These are phyloP conservation scores for Lumbricus terrestris DNA, from an alignment of 2,888 invertebrate species.

Conservation along the genomic window DNA sequence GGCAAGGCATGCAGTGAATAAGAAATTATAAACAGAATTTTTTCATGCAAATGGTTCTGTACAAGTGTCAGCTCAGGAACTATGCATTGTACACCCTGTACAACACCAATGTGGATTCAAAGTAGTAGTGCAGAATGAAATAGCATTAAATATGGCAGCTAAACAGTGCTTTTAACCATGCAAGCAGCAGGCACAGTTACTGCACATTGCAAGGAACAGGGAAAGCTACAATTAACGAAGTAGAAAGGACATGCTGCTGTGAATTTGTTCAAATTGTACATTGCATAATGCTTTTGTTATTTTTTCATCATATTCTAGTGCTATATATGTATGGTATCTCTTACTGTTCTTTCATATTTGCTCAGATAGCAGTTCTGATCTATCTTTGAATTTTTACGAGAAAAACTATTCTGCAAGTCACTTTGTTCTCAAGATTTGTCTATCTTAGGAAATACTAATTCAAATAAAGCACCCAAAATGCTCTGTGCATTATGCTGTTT, in stretches of 20 bases:
- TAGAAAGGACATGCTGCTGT: background rate
- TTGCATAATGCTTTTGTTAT: constrained; percentile 3
- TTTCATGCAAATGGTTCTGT: background rate
- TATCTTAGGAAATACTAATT: background rate
- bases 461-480: background rate
- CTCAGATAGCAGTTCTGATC: constrained; percentile 14
- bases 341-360: constrained; percentile 16
- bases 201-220: background rate
- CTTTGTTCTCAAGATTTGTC: background rate
- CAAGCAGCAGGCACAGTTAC: background rate
- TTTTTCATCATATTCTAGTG: constrained; percentile 9
- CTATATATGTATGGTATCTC: constrained; percentile 4
- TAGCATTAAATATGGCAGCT: background rate
- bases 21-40: background rate
- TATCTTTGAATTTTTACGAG: constrained; percentile 9
- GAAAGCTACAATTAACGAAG: background rate
- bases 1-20: background rate
- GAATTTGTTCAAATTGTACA: constrained; percentile 3
- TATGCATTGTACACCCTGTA: background rate
- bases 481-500: background rate
- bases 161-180: background rate
- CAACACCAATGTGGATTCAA: background rate
- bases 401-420: constrained; percentile 68
- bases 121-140: background rate
- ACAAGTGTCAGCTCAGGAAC: background rate